Base-by-base conservation (phyloP, 1,140 invertebrate genomes). In the Zaprionus gabonicus region DNA sequence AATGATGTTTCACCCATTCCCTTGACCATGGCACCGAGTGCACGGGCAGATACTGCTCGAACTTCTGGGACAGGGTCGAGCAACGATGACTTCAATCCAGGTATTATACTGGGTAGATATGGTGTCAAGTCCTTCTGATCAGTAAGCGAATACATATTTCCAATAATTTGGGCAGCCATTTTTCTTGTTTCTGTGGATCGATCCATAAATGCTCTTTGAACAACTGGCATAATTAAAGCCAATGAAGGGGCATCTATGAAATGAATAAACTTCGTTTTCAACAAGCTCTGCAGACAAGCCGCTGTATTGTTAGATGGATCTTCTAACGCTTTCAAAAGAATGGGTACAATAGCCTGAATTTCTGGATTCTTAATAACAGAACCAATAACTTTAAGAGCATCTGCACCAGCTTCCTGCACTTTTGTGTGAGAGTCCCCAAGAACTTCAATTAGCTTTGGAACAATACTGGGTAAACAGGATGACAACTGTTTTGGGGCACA, bases 131-230 rank as follows among this genome's bases (percentile, higher is more conserved):
- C 99, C 94, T 99, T 99, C 92, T 99, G 98, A 94, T 99, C 99
- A 1, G 99, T 99, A 10, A 99, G 94, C 0, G 98, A 99, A 93
- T 99, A 99, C 98, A 99, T 99, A 93, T 99, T 99, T 51, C 99
- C 98, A 82, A 99, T 99, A 91, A 99, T 99, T 93, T 98, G 97
- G n/a, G 98, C 98, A 25, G 99, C 98, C 98, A 99, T 99, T 94
- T 99, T 99, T 84, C 98, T 95, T 0, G 98, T 99, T 94, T 99
- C 99, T 0, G 98, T 99, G 7, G 98, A 98, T 60, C 99, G 95
- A 94, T 99, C 98, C 93, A 98, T 96, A 93, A 99, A 99, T 7
- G 99, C 99, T 79, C 99, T 94, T 93, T 99, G 97, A 20, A 99
- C 98, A 0, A 99, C 98, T 1, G 99, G 99, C 99, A 99, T 99